Evolutionary conservation across 1,140 invertebrate species (phyloP).

Genomic region (Bombus affinis): DNA sequence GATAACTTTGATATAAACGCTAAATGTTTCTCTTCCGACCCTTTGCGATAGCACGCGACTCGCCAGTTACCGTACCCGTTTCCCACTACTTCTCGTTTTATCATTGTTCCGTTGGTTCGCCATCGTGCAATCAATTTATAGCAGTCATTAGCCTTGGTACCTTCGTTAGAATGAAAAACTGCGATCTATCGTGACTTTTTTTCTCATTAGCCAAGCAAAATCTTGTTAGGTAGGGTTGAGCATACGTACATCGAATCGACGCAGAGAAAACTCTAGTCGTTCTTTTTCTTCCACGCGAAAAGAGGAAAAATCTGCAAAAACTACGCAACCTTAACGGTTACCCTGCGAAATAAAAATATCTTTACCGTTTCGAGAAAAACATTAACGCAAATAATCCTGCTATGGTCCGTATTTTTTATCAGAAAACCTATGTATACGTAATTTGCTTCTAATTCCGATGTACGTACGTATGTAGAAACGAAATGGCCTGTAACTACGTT

Average conservation of each 20-base stretch:
- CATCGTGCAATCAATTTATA: neutral
- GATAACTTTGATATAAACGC: too few relatives aligned
- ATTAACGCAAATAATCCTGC: too few relatives aligned
- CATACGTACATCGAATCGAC: neutral
- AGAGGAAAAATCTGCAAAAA: too few relatives aligned
- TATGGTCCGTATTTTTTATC: too few relatives aligned
- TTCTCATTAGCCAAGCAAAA: neutral
- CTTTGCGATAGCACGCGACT: neutral
- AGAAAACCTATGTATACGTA: too few relatives aligned
- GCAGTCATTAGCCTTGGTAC: conserved; percentile 1
- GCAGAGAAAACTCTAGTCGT: too few relatives aligned
- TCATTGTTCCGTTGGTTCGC: neutral
- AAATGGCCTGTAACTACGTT: neutral
- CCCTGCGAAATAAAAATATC: too few relatives aligned
- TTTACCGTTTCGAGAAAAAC: too few relatives aligned
- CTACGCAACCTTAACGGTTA: too few relatives aligned
- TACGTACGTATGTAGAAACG: too few relatives aligned
- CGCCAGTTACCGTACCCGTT: neutral
- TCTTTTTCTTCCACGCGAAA: too few relatives aligned
- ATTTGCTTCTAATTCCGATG: too few relatives aligned
- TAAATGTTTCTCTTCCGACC: neutral
- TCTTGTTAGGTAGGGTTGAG: neutral
- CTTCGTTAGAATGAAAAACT: neutral
- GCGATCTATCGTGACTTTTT: neutral
- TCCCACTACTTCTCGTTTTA: neutral